Base-by-base conservation (phyloP, 1,140 invertebrate genomes). In the Lordiphosa clarofinis region DNA sequence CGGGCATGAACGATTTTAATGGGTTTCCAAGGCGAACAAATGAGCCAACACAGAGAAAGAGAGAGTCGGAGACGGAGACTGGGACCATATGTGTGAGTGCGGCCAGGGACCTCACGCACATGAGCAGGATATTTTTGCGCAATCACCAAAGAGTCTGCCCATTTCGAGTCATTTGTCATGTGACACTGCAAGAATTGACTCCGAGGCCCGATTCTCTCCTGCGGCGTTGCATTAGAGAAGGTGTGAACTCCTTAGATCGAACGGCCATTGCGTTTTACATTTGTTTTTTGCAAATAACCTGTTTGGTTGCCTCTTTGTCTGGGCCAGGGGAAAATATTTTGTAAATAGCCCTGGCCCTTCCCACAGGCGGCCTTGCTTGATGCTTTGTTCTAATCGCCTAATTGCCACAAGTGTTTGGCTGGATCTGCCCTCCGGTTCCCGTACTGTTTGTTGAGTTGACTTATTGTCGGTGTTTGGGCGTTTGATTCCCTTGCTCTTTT, bases 1-100 rank as follows among this genome's bases (percentile, higher is more conserved):
- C 75, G 86, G 86, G 86, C 84, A 86, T 86, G 86, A 87, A 87
- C 79, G 78, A 71, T 73, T 87, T 84, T 84, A 82, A 82, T 82
- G 78, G 78, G 78, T 73, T 72, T 82, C 56, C 78, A 33, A 67
- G 44, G 36, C 59, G 76, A 78, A 82, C 78, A 82, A 82, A 82
- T 82, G 76, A 84, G 78, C 78, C 74, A 73, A 40, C 61, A 55
- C 35, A 66, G 64, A 47, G 44, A 9, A 33, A 48, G 46, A 35
- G 33, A 28, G 48, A 37, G n/a, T n/a, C n/a, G n/a, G n/a, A n/a
- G n/a, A n/a, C n/a, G n/a, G 48, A 8, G n/a, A 35, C 12, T 24
- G 48, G 35, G 31, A 54, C 63, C 68, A 57, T 76, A 50, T 76
- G 67, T 59, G 55, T 65, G 69, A 57, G 56, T 64, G 48, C 40